Conservation (phyloP, 2,797 vertebrate species). For the Fistularia tabacaria region DNA sequence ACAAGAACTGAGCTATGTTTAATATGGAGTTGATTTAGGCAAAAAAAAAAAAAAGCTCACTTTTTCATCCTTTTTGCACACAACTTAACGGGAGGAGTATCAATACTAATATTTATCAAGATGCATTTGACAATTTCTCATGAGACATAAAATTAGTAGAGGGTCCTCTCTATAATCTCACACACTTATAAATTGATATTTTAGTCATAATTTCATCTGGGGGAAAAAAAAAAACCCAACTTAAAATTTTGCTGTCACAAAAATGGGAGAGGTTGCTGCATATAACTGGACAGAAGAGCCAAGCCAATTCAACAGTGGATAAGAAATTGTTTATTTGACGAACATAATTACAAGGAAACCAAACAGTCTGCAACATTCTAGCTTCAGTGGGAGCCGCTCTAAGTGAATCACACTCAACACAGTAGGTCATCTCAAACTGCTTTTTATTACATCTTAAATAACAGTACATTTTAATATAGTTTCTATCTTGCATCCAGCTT, state of each 20-base stretch:
- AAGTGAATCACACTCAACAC: constrained; percentile 71
- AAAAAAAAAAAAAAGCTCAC: too few relatives aligned
- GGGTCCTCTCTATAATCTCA: too few relatives aligned
- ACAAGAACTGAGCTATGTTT: too few relatives aligned
- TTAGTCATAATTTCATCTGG: too few relatives aligned
- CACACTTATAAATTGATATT: too few relatives aligned
- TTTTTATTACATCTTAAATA: constrained; percentile 99
- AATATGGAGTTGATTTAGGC: too few relatives aligned
- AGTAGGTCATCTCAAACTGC: constrained; percentile 96
- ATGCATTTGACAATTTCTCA: too few relatives aligned
- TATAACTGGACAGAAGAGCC: constrained; percentile 40
- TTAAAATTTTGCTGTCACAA: not conserved
- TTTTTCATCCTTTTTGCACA: too few relatives aligned
- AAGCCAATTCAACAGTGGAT: constrained; percentile 58
- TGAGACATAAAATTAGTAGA: too few relatives aligned
- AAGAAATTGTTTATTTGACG: constrained; percentile 72
- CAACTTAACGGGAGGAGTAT: too few relatives aligned
- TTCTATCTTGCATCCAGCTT: constrained; percentile 99
- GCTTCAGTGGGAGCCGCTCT: constrained; percentile 57
- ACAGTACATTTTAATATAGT: constrained; percentile 99
- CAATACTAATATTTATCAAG: too few relatives aligned
- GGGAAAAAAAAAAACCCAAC: too few relatives aligned
- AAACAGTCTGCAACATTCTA: constrained; percentile 68
- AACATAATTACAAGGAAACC: constrained; percentile 72
- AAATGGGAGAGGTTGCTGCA: not conserved